Evolutionary conservation across 2,888 invertebrate species (phyloP), one percentile per base, ranked within the genome.

Genomic region (Zaprionus obscuricornis): DNA sequence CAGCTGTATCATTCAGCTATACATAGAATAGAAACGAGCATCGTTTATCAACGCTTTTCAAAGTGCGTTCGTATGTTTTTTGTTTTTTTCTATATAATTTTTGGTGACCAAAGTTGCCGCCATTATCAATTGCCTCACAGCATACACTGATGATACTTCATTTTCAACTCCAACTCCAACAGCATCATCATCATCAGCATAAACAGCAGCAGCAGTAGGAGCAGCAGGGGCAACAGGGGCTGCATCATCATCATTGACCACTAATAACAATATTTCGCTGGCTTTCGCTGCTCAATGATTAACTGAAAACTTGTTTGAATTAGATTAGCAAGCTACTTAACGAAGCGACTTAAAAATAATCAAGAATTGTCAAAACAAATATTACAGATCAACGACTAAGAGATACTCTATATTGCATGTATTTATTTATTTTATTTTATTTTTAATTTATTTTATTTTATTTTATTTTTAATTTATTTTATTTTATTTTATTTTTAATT

Each of bases 251-350:
- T 66, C 29, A 22, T 11, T 18, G n/a, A n/a, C n/a, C n/a, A 17
- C 37, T 77, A 81, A 84, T 77, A 81, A 74, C 56, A 84, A 84
- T 81, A 84, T 84, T 76, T 75, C 20, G 60, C 54, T 45, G 67
- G 65, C 85, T 82, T 85, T 78, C 74, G 85, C 78, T 54, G 62
- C 31, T 39, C 7, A 36, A 65, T 84, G 75, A 78, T 78, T 78
- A 82, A 70, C 78, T 71, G 72, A 46, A 74, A 72, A 54, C 75
- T 57, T 46, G 67, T 55, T 67, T 31, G 31, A 68, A 55, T 64
- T 72, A 43, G 58, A 24, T 66, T 55, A 50, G 60, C 70, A 56
- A n/a, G 75, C 63, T 71, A 63, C 63, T 69, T 39, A 66, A 56
- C 37, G 34, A 40, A 43, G 59, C 43, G 52, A 37, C 51, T 62